Conservation (phyloP, 2,113 vertebrate species). For the Notarius lentiginosus region DNA sequence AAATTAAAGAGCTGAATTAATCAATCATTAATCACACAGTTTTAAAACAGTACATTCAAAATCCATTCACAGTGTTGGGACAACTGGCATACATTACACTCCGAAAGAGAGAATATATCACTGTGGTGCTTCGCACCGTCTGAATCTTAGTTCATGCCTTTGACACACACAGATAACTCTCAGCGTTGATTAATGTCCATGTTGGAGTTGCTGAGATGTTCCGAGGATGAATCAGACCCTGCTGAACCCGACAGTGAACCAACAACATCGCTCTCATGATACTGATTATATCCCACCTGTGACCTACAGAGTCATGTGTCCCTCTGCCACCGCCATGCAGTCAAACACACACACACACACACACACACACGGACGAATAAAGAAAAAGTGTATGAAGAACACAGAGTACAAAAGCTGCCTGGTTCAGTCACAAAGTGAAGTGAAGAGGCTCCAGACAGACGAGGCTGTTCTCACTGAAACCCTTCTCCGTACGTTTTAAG, state of each 20-base stretch:
- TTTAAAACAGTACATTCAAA: not conserved
- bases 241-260: not conserved
- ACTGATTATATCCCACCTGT: slow-evolving; percentile 1
- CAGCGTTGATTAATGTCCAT: not conserved
- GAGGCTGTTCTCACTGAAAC: slow-evolving; percentile 52
- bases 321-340: not conserved
- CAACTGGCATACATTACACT: too few relatives aligned
- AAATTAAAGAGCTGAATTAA: slow-evolving; percentile 81
- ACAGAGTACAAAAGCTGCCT: slow-evolving; percentile 17
- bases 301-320: slow-evolving; percentile 18
- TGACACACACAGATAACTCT: not conserved
- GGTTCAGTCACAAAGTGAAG: slow-evolving; percentile 35
- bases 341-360: slow-evolving; percentile 1
- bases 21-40: slow-evolving; percentile 60
- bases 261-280: not conserved
- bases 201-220: not conserved
- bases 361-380: slow-evolving; percentile 10
- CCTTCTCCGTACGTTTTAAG: not conserved
- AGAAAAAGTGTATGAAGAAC: not conserved
- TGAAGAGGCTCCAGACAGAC: slow-evolving; percentile 65
- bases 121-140: not conserved
- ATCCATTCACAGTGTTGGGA: not conserved
- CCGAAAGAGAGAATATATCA: not conserved
- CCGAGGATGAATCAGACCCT: not conserved
- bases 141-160: not conserved